phyloP scores from a whole-genome alignment of 2,888 invertebrate genomes.

The Brachyopa scutellaris region DNA sequence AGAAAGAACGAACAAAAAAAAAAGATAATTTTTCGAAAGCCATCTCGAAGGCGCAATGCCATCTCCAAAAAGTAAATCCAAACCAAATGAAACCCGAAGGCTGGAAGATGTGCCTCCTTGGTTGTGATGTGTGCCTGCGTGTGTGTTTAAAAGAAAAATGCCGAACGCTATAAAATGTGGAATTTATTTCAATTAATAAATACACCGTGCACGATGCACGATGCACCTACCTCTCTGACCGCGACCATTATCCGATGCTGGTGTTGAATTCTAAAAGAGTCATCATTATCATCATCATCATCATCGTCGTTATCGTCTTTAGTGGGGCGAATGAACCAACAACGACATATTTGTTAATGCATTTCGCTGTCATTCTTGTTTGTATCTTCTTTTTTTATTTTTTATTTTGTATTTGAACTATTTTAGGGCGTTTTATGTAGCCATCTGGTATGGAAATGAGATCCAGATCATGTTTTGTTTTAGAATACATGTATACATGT shows the following conservation, averaged over 20 bases:
- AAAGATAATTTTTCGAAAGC: conserved; percentile 25
- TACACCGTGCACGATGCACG: conserved; percentile 68
- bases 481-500: no score
- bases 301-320: no score
- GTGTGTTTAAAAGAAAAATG: conserved; percentile 65
- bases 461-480: conserved; percentile 32
- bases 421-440: conserved; percentile 51
- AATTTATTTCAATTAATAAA: conserved; percentile 73
- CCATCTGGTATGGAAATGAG: conserved; percentile 59
- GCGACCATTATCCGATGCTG: conserved; percentile 44
- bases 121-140: conserved; percentile 18
- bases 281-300: conserved; percentile 61
- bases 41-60: neutral
- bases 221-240: conserved; percentile 39
- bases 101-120: conserved; percentile 6
- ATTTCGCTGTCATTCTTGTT: conserved; percentile 53
- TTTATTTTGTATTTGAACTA: conserved; percentile 42
- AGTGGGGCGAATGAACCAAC: conserved; percentile 64
- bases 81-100: conserved; percentile 2
- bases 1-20: neutral
- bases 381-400: neutral
- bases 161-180: conserved; percentile 69
- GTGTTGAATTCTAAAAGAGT: conserved; percentile 70
- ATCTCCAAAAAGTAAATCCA: neutral
- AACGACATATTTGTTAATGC: conserved; percentile 64